These are phyloP conservation scores for Exephanes ischioxanthus DNA, from an alignment of 2,888 invertebrate species.

Conservation along the genomic window DNA sequence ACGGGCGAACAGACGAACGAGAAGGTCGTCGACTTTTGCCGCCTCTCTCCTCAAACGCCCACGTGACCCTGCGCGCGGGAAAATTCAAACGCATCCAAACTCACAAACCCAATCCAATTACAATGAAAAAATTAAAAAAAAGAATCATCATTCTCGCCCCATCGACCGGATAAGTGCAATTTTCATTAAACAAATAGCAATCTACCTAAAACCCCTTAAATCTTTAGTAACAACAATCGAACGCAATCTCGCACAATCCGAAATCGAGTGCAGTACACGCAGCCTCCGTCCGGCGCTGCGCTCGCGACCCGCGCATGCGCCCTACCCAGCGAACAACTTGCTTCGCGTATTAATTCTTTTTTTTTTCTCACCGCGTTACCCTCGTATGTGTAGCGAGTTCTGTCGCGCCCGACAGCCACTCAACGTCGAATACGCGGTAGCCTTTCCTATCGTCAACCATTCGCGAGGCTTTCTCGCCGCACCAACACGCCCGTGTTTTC, in stretches of 20 bases:
- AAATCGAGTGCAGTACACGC: background rate
- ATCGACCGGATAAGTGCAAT: too few species aligned
- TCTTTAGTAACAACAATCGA: too few species aligned
- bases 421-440: background rate
- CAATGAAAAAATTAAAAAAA: background rate
- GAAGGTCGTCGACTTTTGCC: constrained; percentile 11
- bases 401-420: background rate
- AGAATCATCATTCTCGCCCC: background rate
- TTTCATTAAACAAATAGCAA: too few species aligned
- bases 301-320: background rate
- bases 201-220: too few species aligned
- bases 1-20: constrained; percentile 55
- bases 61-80: background rate
- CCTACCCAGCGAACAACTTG: background rate
- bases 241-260: too few species aligned
- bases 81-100: background rate
- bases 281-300: background rate
- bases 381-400: background rate
- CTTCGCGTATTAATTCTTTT: background rate
- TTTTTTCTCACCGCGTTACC: background rate
- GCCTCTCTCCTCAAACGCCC: background rate
- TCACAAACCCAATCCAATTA: background rate
- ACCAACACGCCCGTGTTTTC: background rate
- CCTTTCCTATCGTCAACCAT: background rate
- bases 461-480: background rate